phyloP scores from a whole-genome alignment of 2,888 invertebrate species.

The Helleia helle region DNA sequence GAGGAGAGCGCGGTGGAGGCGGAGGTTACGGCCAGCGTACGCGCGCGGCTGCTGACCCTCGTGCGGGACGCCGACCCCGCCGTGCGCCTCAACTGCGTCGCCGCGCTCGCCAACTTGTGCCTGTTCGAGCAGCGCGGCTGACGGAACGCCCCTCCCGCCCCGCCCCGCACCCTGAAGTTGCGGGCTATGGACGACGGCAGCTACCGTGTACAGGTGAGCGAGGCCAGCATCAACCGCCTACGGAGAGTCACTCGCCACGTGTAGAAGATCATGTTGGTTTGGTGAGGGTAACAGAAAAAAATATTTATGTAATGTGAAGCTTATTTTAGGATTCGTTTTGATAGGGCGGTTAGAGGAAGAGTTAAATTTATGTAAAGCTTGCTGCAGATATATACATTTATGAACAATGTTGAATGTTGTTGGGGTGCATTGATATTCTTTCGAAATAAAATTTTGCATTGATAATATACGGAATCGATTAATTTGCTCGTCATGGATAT shows the following conservation, averaged over 20 bases:
- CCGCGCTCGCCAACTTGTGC: constrained; percentile 68
- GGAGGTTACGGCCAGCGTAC: constrained; percentile 44
- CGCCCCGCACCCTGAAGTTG: background rate
- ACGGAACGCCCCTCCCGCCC: background rate
- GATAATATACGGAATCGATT: no score
- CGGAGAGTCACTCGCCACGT: constrained; percentile 9
- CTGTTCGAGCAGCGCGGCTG: constrained; percentile 23
- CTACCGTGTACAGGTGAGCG: constrained; percentile 8
- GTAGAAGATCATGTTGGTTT: no score
- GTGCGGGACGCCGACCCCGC: constrained; percentile 68
- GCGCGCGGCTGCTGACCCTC: constrained; percentile 67
- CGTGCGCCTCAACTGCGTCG: constrained; percentile 72
- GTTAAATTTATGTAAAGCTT: no score
- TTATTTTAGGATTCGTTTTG: no score
- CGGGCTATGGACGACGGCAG: constrained; percentile 11
- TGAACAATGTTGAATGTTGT: no score
- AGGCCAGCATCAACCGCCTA: constrained; percentile 13
- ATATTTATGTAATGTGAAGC: no score
- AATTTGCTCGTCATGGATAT: no score
- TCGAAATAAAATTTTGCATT: no score
- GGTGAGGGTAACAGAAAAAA: no score
- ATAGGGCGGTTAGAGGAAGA: no score
- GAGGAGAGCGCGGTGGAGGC: constrained; percentile 41
- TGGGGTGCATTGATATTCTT: no score
- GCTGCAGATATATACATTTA: no score